A percentile compares a stretch with the other conserved stretches of the same genome.
Evolutionary conservation across 23 tunicate species (phyloP).

Genomic region (Oikopleura dioica): DNA sequence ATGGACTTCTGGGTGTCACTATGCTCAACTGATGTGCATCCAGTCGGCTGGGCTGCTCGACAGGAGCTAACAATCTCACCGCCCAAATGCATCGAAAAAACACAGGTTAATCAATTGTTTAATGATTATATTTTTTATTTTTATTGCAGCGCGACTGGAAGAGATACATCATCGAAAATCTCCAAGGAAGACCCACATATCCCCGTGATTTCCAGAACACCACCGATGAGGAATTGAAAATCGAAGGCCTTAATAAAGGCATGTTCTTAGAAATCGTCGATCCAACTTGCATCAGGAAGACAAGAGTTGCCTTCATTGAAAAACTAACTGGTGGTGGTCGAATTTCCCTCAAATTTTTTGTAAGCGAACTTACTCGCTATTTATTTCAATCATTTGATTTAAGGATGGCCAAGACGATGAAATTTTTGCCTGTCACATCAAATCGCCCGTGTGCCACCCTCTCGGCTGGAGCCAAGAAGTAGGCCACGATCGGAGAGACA

Average conservation of each 20-base stretch:
- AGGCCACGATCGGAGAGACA: too few relatives aligned
- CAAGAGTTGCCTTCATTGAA: not conserved
- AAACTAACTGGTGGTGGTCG: not conserved
- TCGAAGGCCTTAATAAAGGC: conserved; percentile 8
- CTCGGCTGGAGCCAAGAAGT: conserved; percentile 76
- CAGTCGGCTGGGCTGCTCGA: conserved; percentile 80
- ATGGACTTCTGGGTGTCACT: conserved; percentile 71
- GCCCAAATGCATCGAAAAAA: not conserved
- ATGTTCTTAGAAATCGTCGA: conserved; percentile 77
- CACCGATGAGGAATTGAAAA: not conserved
- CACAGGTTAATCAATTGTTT: too few relatives aligned
- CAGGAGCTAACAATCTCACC: not conserved
- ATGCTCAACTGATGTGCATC: conserved; percentile 58
- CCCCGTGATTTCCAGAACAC: not conserved
- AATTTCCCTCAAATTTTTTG: not conserved
- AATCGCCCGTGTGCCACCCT: conserved; percentile 40
- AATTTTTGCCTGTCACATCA: conserved; percentile 39
- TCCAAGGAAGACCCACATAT: not conserved
- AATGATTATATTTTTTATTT: not conserved
- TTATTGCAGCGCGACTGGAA: not conserved
- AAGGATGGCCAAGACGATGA: too few relatives aligned
- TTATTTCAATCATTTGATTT: too few relatives aligned
- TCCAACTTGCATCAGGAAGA: not conserved
- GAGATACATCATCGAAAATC: not conserved
- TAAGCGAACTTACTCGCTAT: too few relatives aligned